A percentile compares a stretch with the other conserved stretches of the same genome.
phyloP scores from a whole-genome alignment of 2,113 vertebrate genomes.

The Harpagus bidentatus region DNA sequence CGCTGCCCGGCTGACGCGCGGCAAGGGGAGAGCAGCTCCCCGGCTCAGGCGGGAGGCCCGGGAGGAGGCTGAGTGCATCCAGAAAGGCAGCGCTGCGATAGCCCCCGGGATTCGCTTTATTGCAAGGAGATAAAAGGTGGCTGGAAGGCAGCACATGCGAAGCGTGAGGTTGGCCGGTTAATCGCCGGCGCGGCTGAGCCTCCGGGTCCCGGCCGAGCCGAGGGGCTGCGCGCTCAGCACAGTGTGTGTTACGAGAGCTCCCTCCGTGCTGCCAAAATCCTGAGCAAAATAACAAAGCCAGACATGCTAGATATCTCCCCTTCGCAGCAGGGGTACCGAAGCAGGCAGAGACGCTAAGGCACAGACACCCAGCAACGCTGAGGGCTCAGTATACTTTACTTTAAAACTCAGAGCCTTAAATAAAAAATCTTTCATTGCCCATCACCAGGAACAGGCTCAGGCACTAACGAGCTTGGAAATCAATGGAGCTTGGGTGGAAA shows the following conservation, averaged over 20 bases:
- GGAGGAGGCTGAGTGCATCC: background rate
- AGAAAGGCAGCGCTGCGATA: background rate
- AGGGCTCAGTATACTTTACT: fast-evolving
- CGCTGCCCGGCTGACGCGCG: background rate
- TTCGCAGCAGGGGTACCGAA: background rate
- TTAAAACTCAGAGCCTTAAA: background rate
- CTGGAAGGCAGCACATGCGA: background rate
- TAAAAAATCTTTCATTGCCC: background rate
- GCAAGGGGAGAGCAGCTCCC: background rate
- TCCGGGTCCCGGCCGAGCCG: fast-evolving
- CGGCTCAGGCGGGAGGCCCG: background rate
- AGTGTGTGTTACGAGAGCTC: fast-evolving
- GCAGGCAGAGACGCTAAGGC: background rate
- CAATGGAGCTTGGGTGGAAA: background rate
- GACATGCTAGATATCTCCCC: background rate
- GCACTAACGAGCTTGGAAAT: background rate
- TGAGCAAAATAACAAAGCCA: background rate
- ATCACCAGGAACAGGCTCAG: background rate
- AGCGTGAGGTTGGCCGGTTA: background rate
- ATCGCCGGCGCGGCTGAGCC: background rate
- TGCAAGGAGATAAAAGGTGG: background rate
- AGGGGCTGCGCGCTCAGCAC: background rate
- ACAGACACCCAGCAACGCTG: background rate
- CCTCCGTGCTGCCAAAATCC: background rate
- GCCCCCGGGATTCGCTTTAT: background rate